Evolutionary conservation across 1,140 invertebrate species (phyloP).

Genomic region (Solenopsis invicta): DNA sequence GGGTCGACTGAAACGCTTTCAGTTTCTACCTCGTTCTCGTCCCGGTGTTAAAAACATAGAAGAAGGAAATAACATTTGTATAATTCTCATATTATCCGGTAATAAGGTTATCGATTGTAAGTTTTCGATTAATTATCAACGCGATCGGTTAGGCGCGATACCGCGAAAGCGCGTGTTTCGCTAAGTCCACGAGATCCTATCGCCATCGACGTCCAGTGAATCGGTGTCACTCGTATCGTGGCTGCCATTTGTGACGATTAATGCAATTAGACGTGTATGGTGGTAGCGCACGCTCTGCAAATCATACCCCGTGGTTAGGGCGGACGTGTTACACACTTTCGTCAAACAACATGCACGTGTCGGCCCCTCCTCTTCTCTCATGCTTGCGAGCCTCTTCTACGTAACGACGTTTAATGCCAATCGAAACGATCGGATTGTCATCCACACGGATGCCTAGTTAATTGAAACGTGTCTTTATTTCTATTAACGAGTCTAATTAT

Average conservation of each 20-base stretch:
- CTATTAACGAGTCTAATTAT: no score
- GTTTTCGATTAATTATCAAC: conserved; percentile 45
- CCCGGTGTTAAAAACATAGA: background rate
- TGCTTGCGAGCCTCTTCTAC: background rate
- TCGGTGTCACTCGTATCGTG: conserved; percentile 77
- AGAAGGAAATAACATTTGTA: background rate
- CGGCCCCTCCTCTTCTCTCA: conserved; percentile 66
- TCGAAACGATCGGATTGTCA: background rate
- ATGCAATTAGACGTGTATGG: conserved; percentile 80
- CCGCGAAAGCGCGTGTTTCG: conserved; percentile 59
- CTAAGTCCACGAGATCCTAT: conserved; percentile 71
- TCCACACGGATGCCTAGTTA: background rate
- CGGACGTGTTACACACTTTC: conserved; percentile 80
- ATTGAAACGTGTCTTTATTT: background rate
- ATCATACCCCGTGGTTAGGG: conserved; percentile 75
- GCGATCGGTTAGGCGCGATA: conserved; percentile 30
- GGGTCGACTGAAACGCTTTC: conserved; percentile 56
- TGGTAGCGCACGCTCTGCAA: conserved; percentile 79
- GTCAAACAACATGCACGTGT: conserved; percentile 75
- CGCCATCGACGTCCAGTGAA: conserved; percentile 72
- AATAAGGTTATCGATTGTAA: conserved; percentile 26
- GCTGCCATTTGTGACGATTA: conserved; percentile 78
- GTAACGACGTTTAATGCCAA: background rate
- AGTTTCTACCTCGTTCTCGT: conserved; percentile 37
- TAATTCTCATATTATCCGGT: background rate